Conservation (phyloP, 2,797 vertebrate species). For the Amphiprion clarkii region DNA sequence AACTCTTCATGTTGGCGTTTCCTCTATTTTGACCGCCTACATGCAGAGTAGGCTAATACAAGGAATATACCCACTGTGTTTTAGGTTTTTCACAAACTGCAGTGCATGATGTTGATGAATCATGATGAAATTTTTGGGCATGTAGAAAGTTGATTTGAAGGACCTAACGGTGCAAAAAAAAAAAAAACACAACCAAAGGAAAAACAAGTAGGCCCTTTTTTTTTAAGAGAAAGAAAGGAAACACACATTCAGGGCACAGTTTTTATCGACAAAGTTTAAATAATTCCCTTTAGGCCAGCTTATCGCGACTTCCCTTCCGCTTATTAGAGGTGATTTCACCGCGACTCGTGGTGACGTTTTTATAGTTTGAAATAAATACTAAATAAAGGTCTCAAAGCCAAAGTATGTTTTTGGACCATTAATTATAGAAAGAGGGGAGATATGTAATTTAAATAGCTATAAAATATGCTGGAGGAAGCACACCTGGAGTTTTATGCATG, state of each 20-base stretch:
- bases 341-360: slow-evolving; percentile 23
- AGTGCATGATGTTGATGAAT: slow-evolving; percentile 71
- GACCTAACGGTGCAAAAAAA: slow-evolving; percentile 70
- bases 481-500: slow-evolving; percentile 70
- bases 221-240: slow-evolving; percentile 9
- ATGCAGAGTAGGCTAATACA: slow-evolving; percentile 55
- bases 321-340: slow-evolving; percentile 9
- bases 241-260: slow-evolving; percentile 17
- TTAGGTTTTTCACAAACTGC: slow-evolving; percentile 63
- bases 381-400: slow-evolving; percentile 75
- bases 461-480: slow-evolving; percentile 51
- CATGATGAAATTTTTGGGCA: slow-evolving; percentile 53
- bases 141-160: slow-evolving; percentile 57
- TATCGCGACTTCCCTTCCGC: slow-evolving; percentile 1
- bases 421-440: slow-evolving; percentile 33
- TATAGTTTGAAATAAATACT: slow-evolving; percentile 38
- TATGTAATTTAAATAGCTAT: slow-evolving; percentile 47
- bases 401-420: slow-evolving; percentile 70
- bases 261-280: slow-evolving; percentile 39
- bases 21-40: slow-evolving; percentile 65
- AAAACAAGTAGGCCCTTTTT: slow-evolving; percentile 48
- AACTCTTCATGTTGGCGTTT: slow-evolving; percentile 45
- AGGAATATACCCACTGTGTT: slow-evolving; percentile 56
- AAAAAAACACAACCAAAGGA: slow-evolving; percentile 70
- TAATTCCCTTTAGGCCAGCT: slow-evolving; percentile 38